Conservation (phyloP, 2,797 vertebrate genomes). For the Cirrhinus molitorella region DNA sequence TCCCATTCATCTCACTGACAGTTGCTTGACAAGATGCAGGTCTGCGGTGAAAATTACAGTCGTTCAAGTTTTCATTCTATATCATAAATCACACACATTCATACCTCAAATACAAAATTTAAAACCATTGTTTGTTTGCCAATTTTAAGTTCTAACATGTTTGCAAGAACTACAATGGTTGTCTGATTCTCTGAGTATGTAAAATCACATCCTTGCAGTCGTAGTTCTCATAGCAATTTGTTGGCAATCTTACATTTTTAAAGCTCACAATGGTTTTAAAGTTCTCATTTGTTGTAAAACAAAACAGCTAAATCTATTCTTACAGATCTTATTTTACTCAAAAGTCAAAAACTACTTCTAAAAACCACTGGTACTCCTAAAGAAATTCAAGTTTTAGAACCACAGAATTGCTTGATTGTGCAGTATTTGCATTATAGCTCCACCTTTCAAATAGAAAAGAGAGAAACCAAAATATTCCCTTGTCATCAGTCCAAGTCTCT, state of each 20-base stretch:
- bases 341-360: background rate
- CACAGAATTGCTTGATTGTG: background rate
- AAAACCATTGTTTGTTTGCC: background rate
- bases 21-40: background rate
- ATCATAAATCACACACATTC: background rate
- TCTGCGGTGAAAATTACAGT: background rate
- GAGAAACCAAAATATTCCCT: background rate
- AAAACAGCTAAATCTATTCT: background rate
- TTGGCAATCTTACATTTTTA: background rate
- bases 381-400: too few relatives aligned
- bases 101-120: background rate
- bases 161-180: background rate
- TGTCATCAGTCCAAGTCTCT: background rate
- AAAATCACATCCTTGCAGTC: background rate
- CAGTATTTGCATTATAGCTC: background rate
- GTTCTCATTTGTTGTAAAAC: background rate
- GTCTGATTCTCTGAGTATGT: background rate
- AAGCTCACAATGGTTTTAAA: background rate
- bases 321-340: background rate
- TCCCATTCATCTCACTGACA: constrained; percentile 8
- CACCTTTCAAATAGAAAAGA: background rate
- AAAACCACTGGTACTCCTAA: too few relatives aligned
- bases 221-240: background rate
- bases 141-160: background rate
- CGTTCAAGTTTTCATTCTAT: background rate